Evolutionary conservation across 2,888 invertebrate genomes (phyloP).

Genomic region (Eugnorisma glareosa): DNA sequence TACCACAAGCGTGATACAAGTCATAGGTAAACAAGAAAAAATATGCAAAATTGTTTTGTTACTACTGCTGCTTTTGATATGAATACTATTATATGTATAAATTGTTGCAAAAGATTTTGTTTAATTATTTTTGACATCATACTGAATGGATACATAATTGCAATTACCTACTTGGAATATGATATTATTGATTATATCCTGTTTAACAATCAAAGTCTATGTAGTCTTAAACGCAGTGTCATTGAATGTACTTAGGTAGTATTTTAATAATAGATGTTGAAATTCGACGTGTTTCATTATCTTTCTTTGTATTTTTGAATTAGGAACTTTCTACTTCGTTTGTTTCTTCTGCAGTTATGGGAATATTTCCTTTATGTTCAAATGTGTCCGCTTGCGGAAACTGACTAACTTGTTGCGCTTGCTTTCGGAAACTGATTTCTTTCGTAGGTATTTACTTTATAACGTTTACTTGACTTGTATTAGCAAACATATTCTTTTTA

Average conservation of each 20-base stretch:
- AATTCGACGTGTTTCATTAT: constrained; percentile 24
- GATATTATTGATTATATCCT: constrained; percentile 12
- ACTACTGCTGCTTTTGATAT: not conserved
- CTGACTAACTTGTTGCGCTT: no score
- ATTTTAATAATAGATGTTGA: not conserved
- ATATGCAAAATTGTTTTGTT: not conserved
- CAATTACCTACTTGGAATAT: constrained; percentile 6
- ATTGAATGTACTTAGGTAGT: constrained; percentile 18
- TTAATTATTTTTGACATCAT: not conserved
- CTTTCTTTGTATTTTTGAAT: constrained; percentile 1
- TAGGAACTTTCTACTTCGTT: constrained; percentile 8
- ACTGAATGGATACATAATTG: constrained; percentile 13
- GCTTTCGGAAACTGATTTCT: not conserved
- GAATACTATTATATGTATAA: not conserved
- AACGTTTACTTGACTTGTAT: not conserved
- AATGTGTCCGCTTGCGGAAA: not conserved
- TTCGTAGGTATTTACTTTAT: not conserved
- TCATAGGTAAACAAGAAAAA: not conserved
- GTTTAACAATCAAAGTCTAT: constrained; percentile 14
- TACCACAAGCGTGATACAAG: not conserved
- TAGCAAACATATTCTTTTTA: not conserved
- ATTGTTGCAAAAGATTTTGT: not conserved
- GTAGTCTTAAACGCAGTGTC: constrained; percentile 30
- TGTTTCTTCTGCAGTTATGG: not conserved
- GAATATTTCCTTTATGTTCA: not conserved